Evolutionary conservation across 2,888 invertebrate species (phyloP).

Genomic region (Agonum fuliginosum): DNA sequence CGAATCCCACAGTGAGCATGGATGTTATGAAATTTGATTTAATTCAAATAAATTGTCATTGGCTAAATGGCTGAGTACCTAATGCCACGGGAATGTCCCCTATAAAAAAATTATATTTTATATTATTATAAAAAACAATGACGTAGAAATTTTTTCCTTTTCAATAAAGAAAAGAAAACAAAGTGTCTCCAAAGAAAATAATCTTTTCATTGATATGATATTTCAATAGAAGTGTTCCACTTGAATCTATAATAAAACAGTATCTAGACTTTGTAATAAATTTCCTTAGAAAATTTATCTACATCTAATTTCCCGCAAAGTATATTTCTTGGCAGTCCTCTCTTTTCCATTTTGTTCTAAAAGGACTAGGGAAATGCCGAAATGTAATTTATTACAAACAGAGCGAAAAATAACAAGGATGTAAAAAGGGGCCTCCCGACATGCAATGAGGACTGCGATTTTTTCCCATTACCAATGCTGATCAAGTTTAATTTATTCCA

Average conservation of each 20-base stretch:
- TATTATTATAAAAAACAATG: too few relatives aligned
- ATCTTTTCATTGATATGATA: background rate
- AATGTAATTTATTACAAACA: slow-evolving; percentile 58
- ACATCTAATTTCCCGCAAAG: slow-evolving; percentile 39
- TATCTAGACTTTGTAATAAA: slow-evolving; percentile 12
- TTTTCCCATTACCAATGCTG: slow-evolving; percentile 55
- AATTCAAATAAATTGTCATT: too few relatives aligned
- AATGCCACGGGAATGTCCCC: too few relatives aligned
- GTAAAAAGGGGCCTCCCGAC: slow-evolving; percentile 51
- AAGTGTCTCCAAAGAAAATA: too few relatives aligned
- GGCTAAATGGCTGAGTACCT: too few relatives aligned
- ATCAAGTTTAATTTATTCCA: slow-evolving; percentile 47
- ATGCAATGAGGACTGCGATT: background rate
- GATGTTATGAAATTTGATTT: too few relatives aligned
- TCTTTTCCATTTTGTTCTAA: slow-evolving; percentile 1
- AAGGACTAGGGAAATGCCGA: slow-evolving; percentile 4
- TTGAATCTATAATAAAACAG: slow-evolving; percentile 18
- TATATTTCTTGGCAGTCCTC: slow-evolving; percentile 12
- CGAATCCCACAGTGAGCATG: too few relatives aligned
- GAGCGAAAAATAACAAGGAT: slow-evolving; percentile 56
- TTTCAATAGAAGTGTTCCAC: slow-evolving; percentile 7
- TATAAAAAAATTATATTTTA: too few relatives aligned
- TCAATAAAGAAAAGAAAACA: too few relatives aligned
- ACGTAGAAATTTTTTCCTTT: too few relatives aligned
- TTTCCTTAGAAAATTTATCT: slow-evolving; percentile 22